These are phyloP conservation scores for Pygathrix nemaeus DNA, from an alignment of 2,113 vertebrate genomes.

Conservation along the genomic window DNA sequence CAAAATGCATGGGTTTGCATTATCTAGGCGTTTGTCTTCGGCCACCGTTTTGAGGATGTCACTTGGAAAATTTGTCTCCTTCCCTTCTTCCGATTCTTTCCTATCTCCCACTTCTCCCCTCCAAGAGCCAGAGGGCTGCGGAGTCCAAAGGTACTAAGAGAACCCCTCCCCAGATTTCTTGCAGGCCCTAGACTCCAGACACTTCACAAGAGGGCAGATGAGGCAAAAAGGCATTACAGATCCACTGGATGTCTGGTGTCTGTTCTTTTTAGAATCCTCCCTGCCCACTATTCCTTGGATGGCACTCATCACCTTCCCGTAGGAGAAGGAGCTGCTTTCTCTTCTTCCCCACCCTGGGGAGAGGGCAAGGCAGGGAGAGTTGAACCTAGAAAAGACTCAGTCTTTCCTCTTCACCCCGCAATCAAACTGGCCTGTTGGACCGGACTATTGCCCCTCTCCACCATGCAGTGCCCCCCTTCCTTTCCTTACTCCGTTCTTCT, in stretches of 20 bases:
- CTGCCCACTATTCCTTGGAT: background rate
- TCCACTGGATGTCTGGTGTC: background rate
- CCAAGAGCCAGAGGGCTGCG: background rate
- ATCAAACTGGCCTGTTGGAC: background rate
- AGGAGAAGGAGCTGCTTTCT: background rate
- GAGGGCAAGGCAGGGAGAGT: background rate
- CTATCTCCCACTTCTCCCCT: background rate
- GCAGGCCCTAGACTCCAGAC: background rate
- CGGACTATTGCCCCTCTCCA: background rate
- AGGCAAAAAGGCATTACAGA: background rate
- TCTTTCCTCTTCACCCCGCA: background rate
- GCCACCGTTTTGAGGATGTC: background rate
- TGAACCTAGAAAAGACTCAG: background rate
- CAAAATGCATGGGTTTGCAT: conserved; percentile 36
- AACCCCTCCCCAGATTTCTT: background rate
- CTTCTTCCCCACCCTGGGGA: background rate
- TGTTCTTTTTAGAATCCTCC: background rate
- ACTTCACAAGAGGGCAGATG: background rate
- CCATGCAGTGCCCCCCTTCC: background rate
- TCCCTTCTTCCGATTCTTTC: background rate
- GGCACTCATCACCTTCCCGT: background rate
- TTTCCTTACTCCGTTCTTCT: background rate
- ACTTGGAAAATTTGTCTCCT: background rate
- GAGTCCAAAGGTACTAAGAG: background rate
- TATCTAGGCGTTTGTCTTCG: background rate